Evolutionary conservation across 2,113 vertebrate species (phyloP).

Genomic region (Aphyosemion australe): DNA sequence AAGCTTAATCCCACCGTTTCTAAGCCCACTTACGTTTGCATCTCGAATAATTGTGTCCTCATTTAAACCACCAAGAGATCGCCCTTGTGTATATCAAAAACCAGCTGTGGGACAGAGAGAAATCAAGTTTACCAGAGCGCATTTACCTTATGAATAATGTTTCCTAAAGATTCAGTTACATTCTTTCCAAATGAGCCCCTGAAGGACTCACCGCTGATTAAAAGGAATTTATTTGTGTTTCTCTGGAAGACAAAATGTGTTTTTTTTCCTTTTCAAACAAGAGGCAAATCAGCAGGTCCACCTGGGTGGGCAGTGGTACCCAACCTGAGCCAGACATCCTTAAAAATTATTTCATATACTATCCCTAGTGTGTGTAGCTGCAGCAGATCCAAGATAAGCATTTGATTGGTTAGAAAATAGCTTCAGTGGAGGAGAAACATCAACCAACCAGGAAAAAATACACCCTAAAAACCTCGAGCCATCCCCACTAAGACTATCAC

Average conservation of each 20-base stretch:
- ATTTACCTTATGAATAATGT: constrained; percentile 63
- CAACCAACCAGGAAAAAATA: constrained; percentile 14
- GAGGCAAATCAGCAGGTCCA: constrained; percentile 64
- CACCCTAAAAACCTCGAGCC: neutral
- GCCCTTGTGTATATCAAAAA: constrained; percentile 42
- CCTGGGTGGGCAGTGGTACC: constrained; percentile 62
- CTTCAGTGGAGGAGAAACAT: constrained; percentile 10
- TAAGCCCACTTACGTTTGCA: constrained; percentile 17
- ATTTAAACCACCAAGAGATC: constrained; percentile 33
- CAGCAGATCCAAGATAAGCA: constrained; percentile 54
- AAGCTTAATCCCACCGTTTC: constrained; percentile 11
- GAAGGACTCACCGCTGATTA: constrained; percentile 68
- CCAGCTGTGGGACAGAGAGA: constrained; percentile 25
- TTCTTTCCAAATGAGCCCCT: constrained; percentile 68
- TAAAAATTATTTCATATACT: constrained; percentile 54
- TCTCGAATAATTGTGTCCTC: constrained; percentile 41
- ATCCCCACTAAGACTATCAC: neutral
- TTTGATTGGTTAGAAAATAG: constrained; percentile 27
- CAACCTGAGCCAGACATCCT: constrained; percentile 52
- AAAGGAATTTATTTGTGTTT: constrained; percentile 73
- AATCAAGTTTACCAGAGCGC: constrained; percentile 52
- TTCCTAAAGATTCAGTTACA: constrained; percentile 71
- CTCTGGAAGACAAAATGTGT: constrained; percentile 46
- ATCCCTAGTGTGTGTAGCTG: constrained; percentile 13
- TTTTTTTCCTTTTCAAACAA: constrained; percentile 47